phyloP scores from a whole-genome alignment of 2,113 vertebrate genomes.

The Scopus umbretta region DNA sequence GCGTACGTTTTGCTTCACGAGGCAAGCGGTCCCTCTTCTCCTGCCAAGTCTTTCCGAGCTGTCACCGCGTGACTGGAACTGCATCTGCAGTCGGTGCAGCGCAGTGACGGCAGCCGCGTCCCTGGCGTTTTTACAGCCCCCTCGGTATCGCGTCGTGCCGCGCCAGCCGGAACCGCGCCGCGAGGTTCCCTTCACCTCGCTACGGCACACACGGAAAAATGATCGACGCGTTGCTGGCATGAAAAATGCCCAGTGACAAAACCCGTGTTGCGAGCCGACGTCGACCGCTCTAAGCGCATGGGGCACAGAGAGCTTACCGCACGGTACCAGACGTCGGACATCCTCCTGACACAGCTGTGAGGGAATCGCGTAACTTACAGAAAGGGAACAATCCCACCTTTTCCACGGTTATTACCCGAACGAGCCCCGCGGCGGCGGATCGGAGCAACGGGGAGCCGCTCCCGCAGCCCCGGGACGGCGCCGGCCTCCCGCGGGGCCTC shows the following conservation, averaged over 20 bases:
- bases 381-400: too few species aligned
- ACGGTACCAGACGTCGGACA: accelerated
- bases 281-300: accelerated
- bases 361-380: too few species aligned
- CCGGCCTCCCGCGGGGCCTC: neutral
- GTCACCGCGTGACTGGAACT: neutral
- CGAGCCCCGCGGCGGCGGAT: too few species aligned
- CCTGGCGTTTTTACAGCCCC: accelerated
- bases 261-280: accelerated
- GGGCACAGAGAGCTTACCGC: too few species aligned
- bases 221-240: accelerated
- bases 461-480: too few species aligned
- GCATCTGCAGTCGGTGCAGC: neutral
- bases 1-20: accelerated
- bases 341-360: neutral
- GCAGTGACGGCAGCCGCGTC: accelerated
- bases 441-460: too few species aligned
- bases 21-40: neutral
- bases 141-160: neutral
- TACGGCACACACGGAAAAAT: neutral
- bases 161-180: neutral
- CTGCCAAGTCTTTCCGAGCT: neutral
- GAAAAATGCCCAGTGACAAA: too few species aligned
- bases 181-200: neutral
- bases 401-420: accelerated